Evolutionary conservation across 2,113 vertebrate genomes (phyloP), one percentile per base, ranked within the genome.

Genomic region (Engystomops pustulosus): DNA sequence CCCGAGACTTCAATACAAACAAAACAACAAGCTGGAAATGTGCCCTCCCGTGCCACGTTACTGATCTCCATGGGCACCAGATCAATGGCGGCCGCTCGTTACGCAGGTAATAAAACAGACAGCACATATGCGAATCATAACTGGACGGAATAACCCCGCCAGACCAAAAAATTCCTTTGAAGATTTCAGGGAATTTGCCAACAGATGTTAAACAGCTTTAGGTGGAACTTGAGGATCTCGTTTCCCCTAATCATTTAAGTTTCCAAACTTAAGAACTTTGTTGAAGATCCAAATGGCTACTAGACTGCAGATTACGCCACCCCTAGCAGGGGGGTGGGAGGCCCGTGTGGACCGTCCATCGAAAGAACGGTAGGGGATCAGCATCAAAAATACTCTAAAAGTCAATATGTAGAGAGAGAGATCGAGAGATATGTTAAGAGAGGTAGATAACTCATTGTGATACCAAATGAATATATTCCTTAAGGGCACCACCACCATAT

Each of bases 101-200:
- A 85, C 83, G 4, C 83, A 85, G 82, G 83, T 85, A 85, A 85
- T 85, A 85, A 84, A 85, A 69, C 75, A 79, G 83, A 85, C 67
- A 85, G 41, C 44, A 47, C 83, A 79, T 78, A 78, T 45, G 75
- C 55, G 45, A 85, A 58, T 53, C 74, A 69, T 69, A 79, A 69
- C 75, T 18, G 3, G 32, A 58, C 45, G 55, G 58, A 77, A 32
- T 25, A 53, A 53, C 88, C 60, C 83, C 36, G 51, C 89, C 78
- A 85, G 89, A 85, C 44, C 68, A 18, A 51, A 90, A n/a, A 91
- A 83, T 88, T 83, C 80, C 87, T 89, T 89, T 89, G 87, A 92
- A 89, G 89, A 87, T 89, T 85, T 87, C 90, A 84, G 85, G 79
- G 86, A 86, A 90, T 55, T 86, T 3, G 45, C 90, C 82, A 85